Evolutionary conservation across 2,888 invertebrate genomes (phyloP).

Genomic region (Zhengitettix transpicula): DNA sequence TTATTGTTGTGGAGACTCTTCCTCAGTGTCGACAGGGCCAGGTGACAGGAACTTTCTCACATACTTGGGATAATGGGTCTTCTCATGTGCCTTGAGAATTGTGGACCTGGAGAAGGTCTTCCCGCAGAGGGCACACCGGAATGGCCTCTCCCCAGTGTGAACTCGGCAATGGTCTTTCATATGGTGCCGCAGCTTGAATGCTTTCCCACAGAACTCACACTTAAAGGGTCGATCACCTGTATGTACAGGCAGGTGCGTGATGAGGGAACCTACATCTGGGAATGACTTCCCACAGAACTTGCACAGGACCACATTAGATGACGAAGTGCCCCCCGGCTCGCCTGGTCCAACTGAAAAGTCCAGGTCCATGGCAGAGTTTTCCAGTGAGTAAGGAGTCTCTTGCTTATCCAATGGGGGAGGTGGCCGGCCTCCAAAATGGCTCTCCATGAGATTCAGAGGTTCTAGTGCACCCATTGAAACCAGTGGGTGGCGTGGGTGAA

Average conservation of each 20-base stretch:
- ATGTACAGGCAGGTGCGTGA: conserved; percentile 74
- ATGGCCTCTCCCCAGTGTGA: conserved; percentile 80
- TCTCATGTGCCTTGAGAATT: conserved; percentile 82
- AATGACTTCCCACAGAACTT: conserved; percentile 88
- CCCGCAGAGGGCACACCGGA: conserved; percentile 75
- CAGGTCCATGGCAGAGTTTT: conserved; percentile 10
- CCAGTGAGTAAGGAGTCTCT: conserved; percentile 6
- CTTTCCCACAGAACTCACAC: conserved; percentile 87
- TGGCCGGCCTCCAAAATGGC: conserved; percentile 13
- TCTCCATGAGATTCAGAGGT: conserved; percentile 24
- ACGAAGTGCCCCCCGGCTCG: conserved; percentile 2
- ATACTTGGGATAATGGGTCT: conserved; percentile 83
- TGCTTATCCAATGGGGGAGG: conserved; percentile 14
- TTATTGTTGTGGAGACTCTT: conserved; percentile 44
- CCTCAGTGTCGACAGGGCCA: conserved; percentile 69
- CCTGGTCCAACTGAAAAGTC: conserved; percentile 23
- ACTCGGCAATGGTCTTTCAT: conserved; percentile 91
- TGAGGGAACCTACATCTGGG: conserved; percentile 75
- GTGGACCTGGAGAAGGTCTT: conserved; percentile 83
- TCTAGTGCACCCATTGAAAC: conserved; percentile 16
- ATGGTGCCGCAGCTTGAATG: conserved; percentile 80
- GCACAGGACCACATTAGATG: conserved; percentile 53
- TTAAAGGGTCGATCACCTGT: conserved; percentile 83
- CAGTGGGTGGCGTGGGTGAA: conserved; percentile 31
- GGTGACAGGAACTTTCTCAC: conserved; percentile 79